A percentile compares a stretch with the other conserved stretches of the same genome.
Evolutionary conservation across 2,888 invertebrate species (phyloP).

Genomic region (Sinotaia quadrata): DNA sequence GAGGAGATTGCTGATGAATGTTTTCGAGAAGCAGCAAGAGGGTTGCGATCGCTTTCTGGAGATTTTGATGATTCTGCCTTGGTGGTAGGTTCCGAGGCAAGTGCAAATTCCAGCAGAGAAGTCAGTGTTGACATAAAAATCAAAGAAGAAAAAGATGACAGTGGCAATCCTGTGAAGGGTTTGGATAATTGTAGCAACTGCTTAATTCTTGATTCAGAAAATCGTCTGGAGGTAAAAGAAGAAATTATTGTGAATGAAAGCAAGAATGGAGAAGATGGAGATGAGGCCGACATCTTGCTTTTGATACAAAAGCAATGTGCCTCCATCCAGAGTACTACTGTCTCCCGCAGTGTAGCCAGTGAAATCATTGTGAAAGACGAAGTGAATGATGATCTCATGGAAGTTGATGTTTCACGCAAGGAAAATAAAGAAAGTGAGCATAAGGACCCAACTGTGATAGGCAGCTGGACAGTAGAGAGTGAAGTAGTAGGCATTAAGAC

Average conservation of each 20-base stretch:
- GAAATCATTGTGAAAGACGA: not conserved
- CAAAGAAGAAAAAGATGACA: slow-evolving; percentile 21
- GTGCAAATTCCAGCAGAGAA: not conserved
- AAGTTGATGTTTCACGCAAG: slow-evolving; percentile 4
- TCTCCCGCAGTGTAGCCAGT: not conserved
- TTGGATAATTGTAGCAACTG: slow-evolving; percentile 16
- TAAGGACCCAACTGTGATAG: slow-evolving; percentile 19
- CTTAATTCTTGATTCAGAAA: not conserved
- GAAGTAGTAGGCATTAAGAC: slow-evolving; percentile 21
- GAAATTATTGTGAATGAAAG: slow-evolving; percentile 25
- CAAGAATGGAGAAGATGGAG: slow-evolving; percentile 25
- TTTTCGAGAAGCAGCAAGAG: slow-evolving; percentile 90
- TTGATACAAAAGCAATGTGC: slow-evolving; percentile 75
- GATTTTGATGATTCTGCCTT: slow-evolving; percentile 70
- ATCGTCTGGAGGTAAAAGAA: slow-evolving; percentile 35
- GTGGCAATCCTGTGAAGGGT: not conserved
- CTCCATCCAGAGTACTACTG: slow-evolving; percentile 69
- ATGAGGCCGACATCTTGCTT: slow-evolving; percentile 69
- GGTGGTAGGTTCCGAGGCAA: not conserved
- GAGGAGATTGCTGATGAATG: slow-evolving; percentile 74
- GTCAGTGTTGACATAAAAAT: slow-evolving; percentile 13
- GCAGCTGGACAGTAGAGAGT: slow-evolving; percentile 5
- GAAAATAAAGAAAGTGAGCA: slow-evolving; percentile 32
- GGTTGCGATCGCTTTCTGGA: slow-evolving; percentile 86
- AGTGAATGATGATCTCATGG: slow-evolving; percentile 6